These are phyloP conservation scores for Oenanthe melanoleuca DNA, from an alignment of 2,113 vertebrate genomes.

Conservation along the genomic window DNA sequence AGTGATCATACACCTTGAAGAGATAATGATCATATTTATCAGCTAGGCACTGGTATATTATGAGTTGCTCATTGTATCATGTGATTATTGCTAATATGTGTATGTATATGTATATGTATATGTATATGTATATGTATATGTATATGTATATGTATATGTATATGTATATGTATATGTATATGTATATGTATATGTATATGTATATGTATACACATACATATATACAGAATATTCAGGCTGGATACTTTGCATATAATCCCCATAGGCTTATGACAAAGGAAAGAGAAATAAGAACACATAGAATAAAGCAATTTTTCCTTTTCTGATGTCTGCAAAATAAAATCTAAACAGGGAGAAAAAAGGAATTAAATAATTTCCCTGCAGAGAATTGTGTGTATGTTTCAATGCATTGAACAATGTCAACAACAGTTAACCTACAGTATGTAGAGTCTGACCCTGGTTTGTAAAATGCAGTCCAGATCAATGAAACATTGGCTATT, in stretches of 20 bases:
- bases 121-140: no score
- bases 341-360: not conserved
- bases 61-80: not conserved
- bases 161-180: not conserved
- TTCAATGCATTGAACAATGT: not conserved
- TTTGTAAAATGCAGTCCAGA: conserved; percentile 14
- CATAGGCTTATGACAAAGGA: not conserved
- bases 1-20: not conserved
- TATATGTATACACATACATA: not conserved
- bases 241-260: not conserved
- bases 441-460: conserved; percentile 2
- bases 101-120: no score
- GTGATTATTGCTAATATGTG: not conserved
- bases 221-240: not conserved
- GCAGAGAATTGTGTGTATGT: not conserved
- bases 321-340: not conserved
- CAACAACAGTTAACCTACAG: conserved; percentile 20
- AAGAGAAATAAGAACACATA: not conserved
- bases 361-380: not conserved
- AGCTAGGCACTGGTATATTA: not conserved
- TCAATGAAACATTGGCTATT: conserved; percentile 29
- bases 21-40: not conserved
- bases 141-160: no score
- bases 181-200: no score
- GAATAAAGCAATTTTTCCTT: not conserved